Base-by-base conservation (phyloP, 2,888 invertebrate genomes). In the Rotaria sp. region DNA sequence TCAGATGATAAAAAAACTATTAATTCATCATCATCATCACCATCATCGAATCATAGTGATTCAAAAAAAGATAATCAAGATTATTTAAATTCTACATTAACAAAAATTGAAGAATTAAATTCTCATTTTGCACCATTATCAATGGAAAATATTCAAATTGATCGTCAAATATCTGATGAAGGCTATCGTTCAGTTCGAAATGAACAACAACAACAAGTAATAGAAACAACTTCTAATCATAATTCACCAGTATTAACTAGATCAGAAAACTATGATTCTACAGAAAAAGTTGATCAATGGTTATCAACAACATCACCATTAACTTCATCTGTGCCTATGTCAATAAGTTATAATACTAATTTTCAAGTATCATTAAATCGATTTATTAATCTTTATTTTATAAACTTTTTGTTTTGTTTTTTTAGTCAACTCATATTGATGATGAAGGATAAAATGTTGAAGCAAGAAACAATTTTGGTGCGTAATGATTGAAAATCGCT, bases 141-240 rank as follows among this genome's bases (percentile, higher is more conserved):
- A 21, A 38, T 38, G 24, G 0, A 41, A 7, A 24, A 38, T 80
- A 26, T 10, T 24, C 80, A 80, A n/a, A 80, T 80, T 45, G 80
- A 80, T 45, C 80, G 80, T 45, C 80, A 80, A 80, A 80, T 45
- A 45, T 80, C 80, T 45, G 80, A 80, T 45, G 80, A 80, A 80
- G 80, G 80, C 15, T 80, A 80, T 45, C 80, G 80, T 80, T 80
- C 80, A 45, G 26, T 41, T 13, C 41, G 45, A 24, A 26, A n/a
- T 45, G 80, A 45, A n/a, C 80, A 45, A 41, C 75, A 75, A 80
- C 80, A 26, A 80, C 80, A 80, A 80, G 45, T 45, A n/a, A 41
- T 35, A 26, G 45, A 18, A 5, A n/a, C 21, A 35, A 21, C 21
- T 18, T 35, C 15, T 35, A 67, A 67, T 30, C 35, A 15, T 80